Conservation (phyloP, 2,888 invertebrate genomes). For the Acronicta alni region DNA sequence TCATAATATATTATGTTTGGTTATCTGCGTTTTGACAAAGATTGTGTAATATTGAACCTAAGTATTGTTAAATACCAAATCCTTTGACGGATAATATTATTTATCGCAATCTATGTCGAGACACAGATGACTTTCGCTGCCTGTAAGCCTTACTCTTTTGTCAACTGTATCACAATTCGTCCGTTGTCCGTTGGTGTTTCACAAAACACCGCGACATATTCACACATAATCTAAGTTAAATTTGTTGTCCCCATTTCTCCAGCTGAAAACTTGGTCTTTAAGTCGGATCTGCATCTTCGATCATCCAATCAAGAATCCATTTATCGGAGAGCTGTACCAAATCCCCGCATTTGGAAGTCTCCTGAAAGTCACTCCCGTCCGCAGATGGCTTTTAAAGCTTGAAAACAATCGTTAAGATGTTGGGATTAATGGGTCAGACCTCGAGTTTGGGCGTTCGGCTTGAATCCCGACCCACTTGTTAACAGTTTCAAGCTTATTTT, state of each 20-base stretch:
- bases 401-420: slow-evolving; percentile 78
- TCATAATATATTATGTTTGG: no score
- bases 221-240: slow-evolving; percentile 10
- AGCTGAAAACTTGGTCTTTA: slow-evolving; percentile 35
- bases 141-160: no score
- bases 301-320: slow-evolving; percentile 69
- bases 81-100: no score
- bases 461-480: slow-evolving; percentile 56
- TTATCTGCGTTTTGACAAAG: no score
- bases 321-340: slow-evolving; percentile 63
- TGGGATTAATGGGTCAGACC: slow-evolving; percentile 68
- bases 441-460: slow-evolving; percentile 55
- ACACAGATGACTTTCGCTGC: no score
- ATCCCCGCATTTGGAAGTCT: slow-evolving; percentile 67
- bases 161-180: no score
- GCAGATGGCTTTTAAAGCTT: slow-evolving; percentile 79
- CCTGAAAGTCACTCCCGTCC: slow-evolving; percentile 65
- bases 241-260: slow-evolving; percentile 27
- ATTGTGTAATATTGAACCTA: no score
- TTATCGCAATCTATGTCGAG: no score
- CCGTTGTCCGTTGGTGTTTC: background rate
- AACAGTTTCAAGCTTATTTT: slow-evolving; percentile 60
- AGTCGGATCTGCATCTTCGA: slow-evolving; percentile 43
- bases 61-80: no score
- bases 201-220: background rate